These are phyloP conservation scores for Sphaerodactylus townsendi DNA, from an alignment of 2,113 vertebrate genomes.

Conservation along the genomic window DNA sequence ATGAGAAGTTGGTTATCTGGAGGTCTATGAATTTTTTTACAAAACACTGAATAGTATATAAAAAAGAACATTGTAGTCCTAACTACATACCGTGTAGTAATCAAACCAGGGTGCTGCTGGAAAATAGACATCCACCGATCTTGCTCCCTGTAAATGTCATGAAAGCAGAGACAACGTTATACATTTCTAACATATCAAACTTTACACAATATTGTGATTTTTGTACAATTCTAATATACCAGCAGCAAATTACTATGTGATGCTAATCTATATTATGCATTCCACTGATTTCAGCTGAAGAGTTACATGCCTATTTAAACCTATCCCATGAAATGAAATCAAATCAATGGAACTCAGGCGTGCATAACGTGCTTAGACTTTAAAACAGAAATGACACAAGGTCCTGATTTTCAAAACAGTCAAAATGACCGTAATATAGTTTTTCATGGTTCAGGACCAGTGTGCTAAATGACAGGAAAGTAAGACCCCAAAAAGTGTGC, in stretches of 20 bases:
- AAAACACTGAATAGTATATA: neutral
- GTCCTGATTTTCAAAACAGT: neutral
- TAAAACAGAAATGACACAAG: neutral
- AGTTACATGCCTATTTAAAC: neutral
- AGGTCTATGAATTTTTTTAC: constrained; percentile 24
- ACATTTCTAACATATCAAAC: constrained; percentile 43
- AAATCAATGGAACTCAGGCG: neutral
- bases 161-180: constrained; percentile 46
- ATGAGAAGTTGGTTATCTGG: neutral
- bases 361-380: neutral
- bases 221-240: constrained; percentile 4
- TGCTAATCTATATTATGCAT: neutral
- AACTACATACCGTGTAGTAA: constrained; percentile 62
- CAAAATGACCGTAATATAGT: neutral
- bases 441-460: neutral
- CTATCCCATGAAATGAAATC: neutral
- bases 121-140: constrained; percentile 64
- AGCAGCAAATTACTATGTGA: neutral
- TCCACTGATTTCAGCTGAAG: neutral
- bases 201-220: constrained; percentile 53
- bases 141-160: constrained; percentile 64
- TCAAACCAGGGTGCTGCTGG: constrained; percentile 67
- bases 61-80: constrained; percentile 24
- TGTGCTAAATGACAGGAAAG: neutral
- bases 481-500: neutral